Evolutionary conservation across 2,888 invertebrate species (phyloP).

Genomic region (Troglohyphantes excavatus): DNA sequence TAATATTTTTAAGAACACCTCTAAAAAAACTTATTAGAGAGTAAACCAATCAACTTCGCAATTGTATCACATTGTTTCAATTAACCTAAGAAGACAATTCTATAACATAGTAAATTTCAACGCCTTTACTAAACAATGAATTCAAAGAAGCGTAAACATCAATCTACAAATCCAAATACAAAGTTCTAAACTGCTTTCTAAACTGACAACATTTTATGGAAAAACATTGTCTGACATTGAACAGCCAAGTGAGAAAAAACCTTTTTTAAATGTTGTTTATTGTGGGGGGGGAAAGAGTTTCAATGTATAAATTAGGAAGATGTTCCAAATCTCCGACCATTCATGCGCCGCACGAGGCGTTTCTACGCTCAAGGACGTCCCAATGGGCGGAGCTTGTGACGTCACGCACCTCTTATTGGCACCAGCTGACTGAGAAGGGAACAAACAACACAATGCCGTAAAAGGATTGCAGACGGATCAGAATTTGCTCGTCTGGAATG

Average conservation of each 20-base stretch:
- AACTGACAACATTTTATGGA: too few species aligned
- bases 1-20: too few species aligned
- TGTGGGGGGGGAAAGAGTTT: constrained; percentile 28
- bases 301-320: constrained; percentile 76
- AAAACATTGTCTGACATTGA: too few species aligned
- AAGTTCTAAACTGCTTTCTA: too few species aligned
- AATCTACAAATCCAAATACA: too few species aligned
- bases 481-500: neutral
- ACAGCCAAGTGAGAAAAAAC: neutral
- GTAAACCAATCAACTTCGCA: too few species aligned
- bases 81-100: too few species aligned
- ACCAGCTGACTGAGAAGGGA: constrained; percentile 70
- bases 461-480: neutral
- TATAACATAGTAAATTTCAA: too few species aligned
- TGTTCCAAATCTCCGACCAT: constrained; percentile 65
- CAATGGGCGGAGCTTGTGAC: constrained; percentile 56
- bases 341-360: constrained; percentile 64
- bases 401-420: constrained; percentile 63
- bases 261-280: neutral
- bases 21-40: too few species aligned
- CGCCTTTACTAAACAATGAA: too few species aligned
- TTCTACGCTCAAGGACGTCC: constrained; percentile 29
- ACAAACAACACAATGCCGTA: constrained; percentile 14
- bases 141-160: too few species aligned
- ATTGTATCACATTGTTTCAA: too few species aligned